A percentile compares a stretch with the other conserved stretches of the same genome.
Evolutionary conservation across 1,140 invertebrate species (phyloP).

Genomic region (Stenopsyche tienmushanensis): DNA sequence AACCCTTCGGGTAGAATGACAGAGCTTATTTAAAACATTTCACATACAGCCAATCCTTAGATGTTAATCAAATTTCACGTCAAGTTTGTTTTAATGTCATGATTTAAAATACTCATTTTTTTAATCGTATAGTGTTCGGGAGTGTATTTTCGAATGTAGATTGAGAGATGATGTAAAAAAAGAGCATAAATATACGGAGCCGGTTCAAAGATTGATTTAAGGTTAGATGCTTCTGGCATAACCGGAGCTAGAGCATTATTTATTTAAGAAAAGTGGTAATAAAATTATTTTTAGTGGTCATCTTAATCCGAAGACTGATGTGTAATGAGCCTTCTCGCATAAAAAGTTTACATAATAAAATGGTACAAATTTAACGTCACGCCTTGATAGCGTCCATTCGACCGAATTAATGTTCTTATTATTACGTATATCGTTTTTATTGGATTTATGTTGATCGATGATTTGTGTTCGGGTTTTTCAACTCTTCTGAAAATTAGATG

Average conservation of each 20-base stretch:
- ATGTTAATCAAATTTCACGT: slow-evolving; percentile 35
- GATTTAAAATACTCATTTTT: neutral
- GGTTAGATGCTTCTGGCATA: neutral
- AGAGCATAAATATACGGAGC: neutral
- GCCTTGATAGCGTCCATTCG: too few species aligned
- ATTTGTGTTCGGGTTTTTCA: too few species aligned
- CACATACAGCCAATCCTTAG: slow-evolving; percentile 25
- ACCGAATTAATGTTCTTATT: too few species aligned
- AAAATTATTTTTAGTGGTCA: too few species aligned
- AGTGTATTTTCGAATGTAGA: too few species aligned
- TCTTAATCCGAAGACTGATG: too few species aligned
- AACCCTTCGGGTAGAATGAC: slow-evolving; percentile 20
- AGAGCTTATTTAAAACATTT: slow-evolving; percentile 36
- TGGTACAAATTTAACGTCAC: too few species aligned
- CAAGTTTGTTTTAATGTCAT: slow-evolving; percentile 33
- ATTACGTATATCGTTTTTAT: too few species aligned
- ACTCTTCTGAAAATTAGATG: too few species aligned
- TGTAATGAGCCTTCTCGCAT: too few species aligned
- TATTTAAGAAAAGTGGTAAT: neutral
- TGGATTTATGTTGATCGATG: too few species aligned
- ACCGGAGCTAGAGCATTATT: neutral
- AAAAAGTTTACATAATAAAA: too few species aligned
- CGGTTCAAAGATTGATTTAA: neutral
- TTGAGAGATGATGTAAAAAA: neutral
- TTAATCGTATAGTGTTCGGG: neutral